Evolutionary conservation across 2,888 invertebrate genomes (phyloP).

Genomic region (Pyrgus malvae): DNA sequence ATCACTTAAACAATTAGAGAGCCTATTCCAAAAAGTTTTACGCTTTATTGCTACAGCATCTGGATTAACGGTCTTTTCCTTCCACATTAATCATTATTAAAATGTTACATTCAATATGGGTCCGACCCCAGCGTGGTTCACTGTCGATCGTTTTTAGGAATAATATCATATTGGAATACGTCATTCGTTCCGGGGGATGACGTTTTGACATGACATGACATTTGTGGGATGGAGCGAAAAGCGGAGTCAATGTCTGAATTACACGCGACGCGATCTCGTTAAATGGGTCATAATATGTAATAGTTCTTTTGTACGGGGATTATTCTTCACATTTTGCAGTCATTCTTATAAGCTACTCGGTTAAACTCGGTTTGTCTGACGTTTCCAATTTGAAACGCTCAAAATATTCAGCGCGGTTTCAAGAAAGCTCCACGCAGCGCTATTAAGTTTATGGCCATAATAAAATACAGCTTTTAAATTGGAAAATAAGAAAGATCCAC

Average conservation of each 20-base stretch:
- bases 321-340: neutral
- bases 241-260: slow-evolving; percentile 54
- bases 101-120: slow-evolving; percentile 12
- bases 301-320: neutral
- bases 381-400: neutral
- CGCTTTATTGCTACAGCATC: too few species aligned
- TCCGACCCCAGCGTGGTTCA: slow-evolving; percentile 3
- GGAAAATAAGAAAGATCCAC: too few species aligned
- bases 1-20: too few species aligned
- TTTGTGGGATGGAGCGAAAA: slow-evolving; percentile 47
- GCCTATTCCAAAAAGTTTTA: too few species aligned
- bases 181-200: slow-evolving; percentile 43
- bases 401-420: too few species aligned
- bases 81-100: slow-evolving; percentile 13
- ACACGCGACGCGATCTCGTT: slow-evolving; percentile 43
- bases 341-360: neutral
- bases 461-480: too few species aligned
- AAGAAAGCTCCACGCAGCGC: too few species aligned
- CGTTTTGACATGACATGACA: slow-evolving; percentile 60
- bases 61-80: neutral
- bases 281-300: neutral
- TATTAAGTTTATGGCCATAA: too few species aligned
- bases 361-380: neutral
- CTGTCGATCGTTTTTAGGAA: slow-evolving; percentile 13
- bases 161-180: slow-evolving; percentile 37